Evolutionary conservation across 2,113 vertebrate species (phyloP).

Genomic region (Urocitellus parryii): DNA sequence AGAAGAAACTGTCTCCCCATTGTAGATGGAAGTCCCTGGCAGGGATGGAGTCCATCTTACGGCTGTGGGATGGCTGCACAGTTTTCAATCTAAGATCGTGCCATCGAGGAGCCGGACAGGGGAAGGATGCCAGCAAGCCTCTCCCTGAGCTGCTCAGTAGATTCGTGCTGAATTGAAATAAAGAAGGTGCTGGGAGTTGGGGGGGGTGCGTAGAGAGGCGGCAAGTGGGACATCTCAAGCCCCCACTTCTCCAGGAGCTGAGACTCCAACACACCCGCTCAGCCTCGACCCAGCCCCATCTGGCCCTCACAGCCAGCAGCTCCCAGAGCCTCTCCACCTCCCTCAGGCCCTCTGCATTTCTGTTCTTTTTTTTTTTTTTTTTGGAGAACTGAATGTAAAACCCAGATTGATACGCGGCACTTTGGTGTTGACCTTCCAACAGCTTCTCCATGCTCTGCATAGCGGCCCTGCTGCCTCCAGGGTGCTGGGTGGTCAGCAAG

Average conservation of each 20-base stretch:
- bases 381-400: neutral
- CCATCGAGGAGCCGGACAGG: neutral
- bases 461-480: fast-evolving
- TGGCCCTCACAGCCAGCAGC: neutral
- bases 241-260: neutral
- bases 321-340: no score
- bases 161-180: neutral
- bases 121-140: fast-evolving
- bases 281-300: neutral
- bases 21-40: neutral
- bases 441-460: fast-evolving
- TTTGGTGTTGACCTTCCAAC: neutral
- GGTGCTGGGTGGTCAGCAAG: neutral
- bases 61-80: neutral
- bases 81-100: neutral
- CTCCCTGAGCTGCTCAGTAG: neutral
- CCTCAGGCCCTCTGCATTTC: neutral
- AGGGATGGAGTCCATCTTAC: neutral
- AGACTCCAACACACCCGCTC: neutral
- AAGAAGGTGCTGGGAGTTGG: no score
- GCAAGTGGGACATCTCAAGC: no score
- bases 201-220: neutral
- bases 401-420: neutral
- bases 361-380: neutral
- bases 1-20: neutral